phyloP scores from a whole-genome alignment of 2,113 vertebrate genomes.

The Planiliza haematocheilus region DNA sequence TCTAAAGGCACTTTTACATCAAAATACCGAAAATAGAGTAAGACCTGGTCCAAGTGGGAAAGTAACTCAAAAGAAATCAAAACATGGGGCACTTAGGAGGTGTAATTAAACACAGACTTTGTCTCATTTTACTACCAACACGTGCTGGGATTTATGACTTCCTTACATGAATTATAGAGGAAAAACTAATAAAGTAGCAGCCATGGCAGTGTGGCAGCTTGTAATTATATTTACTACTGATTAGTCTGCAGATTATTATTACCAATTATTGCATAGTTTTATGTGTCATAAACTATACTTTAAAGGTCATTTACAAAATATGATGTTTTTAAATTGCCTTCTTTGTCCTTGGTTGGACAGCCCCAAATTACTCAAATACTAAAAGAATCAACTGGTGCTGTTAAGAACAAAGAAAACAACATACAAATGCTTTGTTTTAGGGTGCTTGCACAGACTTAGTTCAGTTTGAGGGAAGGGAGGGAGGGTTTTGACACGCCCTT shows the following conservation, averaged over 20 bases:
- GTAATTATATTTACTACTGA: neutral
- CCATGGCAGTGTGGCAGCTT: neutral
- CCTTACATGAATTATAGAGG: constrained; percentile 14
- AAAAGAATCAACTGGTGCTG: no score
- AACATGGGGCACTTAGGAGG: constrained; percentile 15
- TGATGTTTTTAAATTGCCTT: neutral
- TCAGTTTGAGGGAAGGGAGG: no score
- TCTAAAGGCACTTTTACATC: no score
- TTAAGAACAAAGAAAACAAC: no score
- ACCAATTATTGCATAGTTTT: no score
- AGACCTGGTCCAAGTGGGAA: constrained; percentile 48
- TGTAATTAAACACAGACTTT: constrained; percentile 52
- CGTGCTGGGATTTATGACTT: constrained; percentile 41
- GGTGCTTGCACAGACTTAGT: no score
- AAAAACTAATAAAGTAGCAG: neutral
- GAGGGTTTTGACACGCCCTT: no score
- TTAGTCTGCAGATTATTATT: neutral
- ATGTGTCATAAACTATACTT: no score
- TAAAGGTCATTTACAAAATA: neutral
- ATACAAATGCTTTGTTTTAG: no score
- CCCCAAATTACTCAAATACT: no score
- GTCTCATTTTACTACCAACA: constrained; percentile 42
- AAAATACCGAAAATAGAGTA: constrained; percentile 46
- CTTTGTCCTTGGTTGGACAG: neutral
- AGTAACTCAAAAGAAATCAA: constrained; percentile 17